These are phyloP conservation scores for Antedon mediterranea DNA, from an alignment of 53 echinoderm and acorn worm species.

Conservation along the genomic window DNA sequence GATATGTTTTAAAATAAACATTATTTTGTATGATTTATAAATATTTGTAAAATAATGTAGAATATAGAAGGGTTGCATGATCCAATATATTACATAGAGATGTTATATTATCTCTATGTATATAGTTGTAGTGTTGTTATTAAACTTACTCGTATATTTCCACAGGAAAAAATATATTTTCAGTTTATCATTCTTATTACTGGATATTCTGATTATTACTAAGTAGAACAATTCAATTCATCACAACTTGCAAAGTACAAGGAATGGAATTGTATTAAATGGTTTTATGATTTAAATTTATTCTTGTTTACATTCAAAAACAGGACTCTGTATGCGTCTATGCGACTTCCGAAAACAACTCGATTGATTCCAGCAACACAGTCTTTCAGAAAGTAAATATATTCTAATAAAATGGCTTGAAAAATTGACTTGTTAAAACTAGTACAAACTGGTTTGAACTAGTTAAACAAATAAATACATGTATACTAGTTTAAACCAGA, in stretches of 20 bases:
- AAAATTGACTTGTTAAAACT: neutral
- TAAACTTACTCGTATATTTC: too few relatives aligned
- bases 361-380: neutral
- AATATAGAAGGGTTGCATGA: too few relatives aligned
- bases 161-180: too few relatives aligned
- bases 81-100: too few relatives aligned
- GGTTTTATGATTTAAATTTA: neutral
- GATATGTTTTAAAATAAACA: neutral
- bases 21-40: neutral
- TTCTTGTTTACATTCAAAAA: neutral
- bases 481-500: neutral
- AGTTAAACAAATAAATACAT: neutral
- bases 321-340: neutral
- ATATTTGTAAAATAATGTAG: neutral
- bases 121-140: too few relatives aligned
- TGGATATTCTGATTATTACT: too few relatives aligned
- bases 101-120: too few relatives aligned
- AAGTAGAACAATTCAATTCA: too few relatives aligned
- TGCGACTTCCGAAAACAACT: neutral
- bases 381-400: conserved; percentile 1
- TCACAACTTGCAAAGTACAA: too few relatives aligned
- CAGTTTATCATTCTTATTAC: too few relatives aligned
- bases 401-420: neutral
- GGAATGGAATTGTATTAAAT: too few relatives aligned
- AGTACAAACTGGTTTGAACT: neutral